phyloP scores from a whole-genome alignment of 2,888 invertebrate species.

The Choristoneura rosaceana region DNA sequence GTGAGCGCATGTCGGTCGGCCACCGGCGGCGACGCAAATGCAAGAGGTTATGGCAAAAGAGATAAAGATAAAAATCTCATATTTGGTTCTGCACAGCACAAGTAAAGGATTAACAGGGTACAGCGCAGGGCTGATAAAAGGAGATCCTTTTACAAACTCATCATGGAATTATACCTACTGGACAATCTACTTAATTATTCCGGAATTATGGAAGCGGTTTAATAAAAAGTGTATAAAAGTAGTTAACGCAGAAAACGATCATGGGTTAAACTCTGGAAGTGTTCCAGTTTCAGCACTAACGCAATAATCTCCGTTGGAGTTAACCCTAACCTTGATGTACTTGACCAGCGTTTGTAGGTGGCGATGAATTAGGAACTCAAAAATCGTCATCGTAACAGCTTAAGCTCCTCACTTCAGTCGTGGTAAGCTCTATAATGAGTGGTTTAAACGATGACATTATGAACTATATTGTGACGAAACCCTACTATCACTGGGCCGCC shows the following conservation, averaged over 20 bases:
- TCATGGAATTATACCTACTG: too few relatives aligned
- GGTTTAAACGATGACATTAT: not conserved
- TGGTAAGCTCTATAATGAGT: not conserved
- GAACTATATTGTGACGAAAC: not conserved
- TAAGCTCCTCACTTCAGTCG: too few relatives aligned
- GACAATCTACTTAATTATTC: not conserved
- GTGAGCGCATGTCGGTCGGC: too few relatives aligned
- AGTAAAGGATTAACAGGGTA: too few relatives aligned
- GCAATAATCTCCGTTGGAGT: not conserved
- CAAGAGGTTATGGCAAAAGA: too few relatives aligned
- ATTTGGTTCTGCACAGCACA: too few relatives aligned
- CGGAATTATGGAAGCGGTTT: not conserved
- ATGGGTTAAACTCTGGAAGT: not conserved
- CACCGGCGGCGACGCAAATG: too few relatives aligned
- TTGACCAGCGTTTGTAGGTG: not conserved
- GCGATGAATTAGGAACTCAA: not conserved
- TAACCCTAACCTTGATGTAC: slow-evolving; percentile 1
- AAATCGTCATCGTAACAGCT: too few relatives aligned
- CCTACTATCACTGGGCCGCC: not conserved
- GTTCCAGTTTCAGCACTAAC: slow-evolving; percentile 1
- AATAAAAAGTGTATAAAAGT: not conserved
- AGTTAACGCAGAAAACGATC: too few relatives aligned
- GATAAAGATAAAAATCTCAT: too few relatives aligned
- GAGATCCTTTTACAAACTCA: too few relatives aligned
- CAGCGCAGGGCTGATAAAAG: too few relatives aligned